These are phyloP conservation scores for Heliangelus exortis DNA, from an alignment of 2,797 vertebrate species.

Conservation along the genomic window DNA sequence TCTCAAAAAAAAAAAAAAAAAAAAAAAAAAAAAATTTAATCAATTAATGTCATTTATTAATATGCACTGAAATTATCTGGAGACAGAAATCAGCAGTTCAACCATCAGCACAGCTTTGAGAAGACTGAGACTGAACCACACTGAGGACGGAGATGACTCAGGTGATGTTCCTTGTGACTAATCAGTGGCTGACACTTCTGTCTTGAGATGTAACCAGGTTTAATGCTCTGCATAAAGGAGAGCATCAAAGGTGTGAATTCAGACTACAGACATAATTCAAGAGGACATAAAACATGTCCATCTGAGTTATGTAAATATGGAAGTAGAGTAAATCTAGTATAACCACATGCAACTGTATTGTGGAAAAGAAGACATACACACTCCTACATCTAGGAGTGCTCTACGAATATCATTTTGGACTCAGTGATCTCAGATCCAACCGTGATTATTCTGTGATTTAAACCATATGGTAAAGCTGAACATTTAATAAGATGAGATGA, in stretches of 20 bases:
- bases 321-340: background rate
- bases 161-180: background rate
- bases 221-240: background rate
- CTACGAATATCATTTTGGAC: too few species aligned
- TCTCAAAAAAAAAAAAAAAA: background rate
- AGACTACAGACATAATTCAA: background rate
- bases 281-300: background rate
- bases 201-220: background rate
- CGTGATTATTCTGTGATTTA: background rate
- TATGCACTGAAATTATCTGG: background rate
- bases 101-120: background rate
- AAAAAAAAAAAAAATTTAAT: background rate
- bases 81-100: background rate
- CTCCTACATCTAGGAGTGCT: background rate
- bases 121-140: background rate
- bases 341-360: background rate
- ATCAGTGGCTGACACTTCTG: background rate
- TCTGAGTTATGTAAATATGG: background rate
- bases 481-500: background rate
- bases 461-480: background rate
- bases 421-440: too few species aligned
- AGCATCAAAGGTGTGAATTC: background rate
- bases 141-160: background rate
- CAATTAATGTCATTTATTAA: background rate
- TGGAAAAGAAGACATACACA: background rate